Evolutionary conservation across 2,797 vertebrate genomes (phyloP).

Genomic region (Ctenosaura bakeri): DNA sequence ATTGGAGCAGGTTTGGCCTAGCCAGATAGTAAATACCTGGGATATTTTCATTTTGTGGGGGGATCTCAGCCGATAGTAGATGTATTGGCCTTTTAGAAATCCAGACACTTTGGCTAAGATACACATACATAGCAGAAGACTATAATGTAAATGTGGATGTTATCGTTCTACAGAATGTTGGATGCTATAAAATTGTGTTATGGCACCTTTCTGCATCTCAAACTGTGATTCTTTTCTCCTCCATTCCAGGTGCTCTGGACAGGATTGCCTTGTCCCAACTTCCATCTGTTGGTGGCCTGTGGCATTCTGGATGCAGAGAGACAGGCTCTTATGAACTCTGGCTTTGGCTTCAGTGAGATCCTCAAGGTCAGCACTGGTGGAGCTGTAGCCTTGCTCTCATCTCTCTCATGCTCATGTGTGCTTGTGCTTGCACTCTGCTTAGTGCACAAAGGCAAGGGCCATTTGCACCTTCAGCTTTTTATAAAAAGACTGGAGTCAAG

Average conservation of each 20-base stretch:
- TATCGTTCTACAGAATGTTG: neutral
- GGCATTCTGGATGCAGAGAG: slow-evolving; percentile 90
- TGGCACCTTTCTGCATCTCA: neutral
- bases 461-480: neutral
- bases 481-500: neutral
- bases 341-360: slow-evolving; percentile 93
- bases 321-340: slow-evolving; percentile 88
- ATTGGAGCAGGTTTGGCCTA: neutral
- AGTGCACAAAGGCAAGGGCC: neutral
- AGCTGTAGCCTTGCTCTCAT: neutral
- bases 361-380: slow-evolving; percentile 84
- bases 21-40: neutral
- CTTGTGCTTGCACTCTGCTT: neutral
- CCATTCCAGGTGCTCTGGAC: slow-evolving; percentile 89
- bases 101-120: neutral
- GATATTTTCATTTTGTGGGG: neutral
- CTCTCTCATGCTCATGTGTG: neutral
- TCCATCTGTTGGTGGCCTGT: slow-evolving; percentile 91
- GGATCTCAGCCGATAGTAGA: too few relatives aligned
- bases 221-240: neutral
- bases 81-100: neutral
- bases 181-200: neutral
- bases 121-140: neutral
- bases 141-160: neutral
- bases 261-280: slow-evolving; percentile 88